Percentiles rank a stretch among this genome's conserved stretches.
Evolutionary conservation across 2,113 vertebrate genomes (phyloP).

Genomic region (Archilochus colubris): DNA sequence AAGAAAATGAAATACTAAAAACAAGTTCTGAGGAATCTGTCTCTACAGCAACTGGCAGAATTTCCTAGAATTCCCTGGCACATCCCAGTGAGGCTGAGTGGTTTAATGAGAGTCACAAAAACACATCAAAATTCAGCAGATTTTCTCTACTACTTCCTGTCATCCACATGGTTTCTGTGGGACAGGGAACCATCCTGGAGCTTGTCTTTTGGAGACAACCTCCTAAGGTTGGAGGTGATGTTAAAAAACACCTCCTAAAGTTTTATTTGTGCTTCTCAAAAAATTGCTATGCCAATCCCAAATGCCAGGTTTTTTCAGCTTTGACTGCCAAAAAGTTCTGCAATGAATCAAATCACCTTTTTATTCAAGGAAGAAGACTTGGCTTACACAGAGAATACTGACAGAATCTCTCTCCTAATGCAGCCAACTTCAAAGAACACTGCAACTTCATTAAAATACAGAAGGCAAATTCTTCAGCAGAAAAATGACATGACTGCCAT

Average conservation of each 20-base stretch:
- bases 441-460: not conserved
- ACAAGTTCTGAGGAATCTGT: not conserved
- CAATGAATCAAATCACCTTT: not conserved
- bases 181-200: not conserved
- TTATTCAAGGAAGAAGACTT: not conserved
- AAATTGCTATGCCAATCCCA: not conserved
- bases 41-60: constrained; percentile 15
- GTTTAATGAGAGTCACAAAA: not conserved
- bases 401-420: not conserved
- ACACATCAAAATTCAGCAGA: not conserved
- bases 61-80: constrained; percentile 37
- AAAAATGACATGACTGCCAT: not conserved
- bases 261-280: not conserved
- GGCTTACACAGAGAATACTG: not conserved
- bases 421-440: not conserved
- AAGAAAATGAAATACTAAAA: constrained; percentile 7
- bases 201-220: not conserved
- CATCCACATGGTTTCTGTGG: not conserved
- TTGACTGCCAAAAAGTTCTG: not conserved
- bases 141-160: constrained; percentile 9
- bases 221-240: not conserved
- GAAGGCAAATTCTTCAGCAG: not conserved
- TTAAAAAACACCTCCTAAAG: not conserved
- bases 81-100: not conserved
- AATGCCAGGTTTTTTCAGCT: not conserved